A percentile compares a stretch with the other conserved stretches of the same genome.
These are phyloP conservation scores for Lissocephala sabroskyi DNA, from an alignment of 2,888 invertebrate species.

Conservation along the genomic window DNA sequence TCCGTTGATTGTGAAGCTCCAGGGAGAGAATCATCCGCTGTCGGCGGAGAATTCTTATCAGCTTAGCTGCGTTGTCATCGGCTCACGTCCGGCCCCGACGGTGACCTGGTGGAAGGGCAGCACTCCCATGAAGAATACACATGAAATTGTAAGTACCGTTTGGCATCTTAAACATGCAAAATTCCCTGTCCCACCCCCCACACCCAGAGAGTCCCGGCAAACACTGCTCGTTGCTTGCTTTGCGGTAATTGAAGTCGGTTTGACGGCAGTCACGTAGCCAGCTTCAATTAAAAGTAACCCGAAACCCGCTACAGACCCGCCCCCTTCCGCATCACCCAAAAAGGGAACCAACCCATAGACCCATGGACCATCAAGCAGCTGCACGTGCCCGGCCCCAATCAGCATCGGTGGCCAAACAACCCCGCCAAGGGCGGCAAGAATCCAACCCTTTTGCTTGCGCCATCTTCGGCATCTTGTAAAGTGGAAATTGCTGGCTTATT, in stretches of 20 bases:
- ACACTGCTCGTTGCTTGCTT: constrained; percentile 42
- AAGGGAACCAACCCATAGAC: too few species aligned
- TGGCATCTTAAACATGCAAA: constrained; percentile 30
- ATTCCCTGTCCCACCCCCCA: constrained; percentile 11
- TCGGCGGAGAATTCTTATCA: constrained; percentile 82
- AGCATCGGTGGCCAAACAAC: neutral
- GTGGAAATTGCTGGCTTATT: neutral
- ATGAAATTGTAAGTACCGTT: constrained; percentile 77
- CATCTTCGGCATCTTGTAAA: too few species aligned
- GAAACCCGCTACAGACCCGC: constrained; percentile 16
- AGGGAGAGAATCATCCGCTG: constrained; percentile 80
- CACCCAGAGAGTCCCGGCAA: neutral
- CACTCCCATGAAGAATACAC: constrained; percentile 78
- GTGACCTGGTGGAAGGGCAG: constrained; percentile 86
- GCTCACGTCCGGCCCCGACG: constrained; percentile 83
- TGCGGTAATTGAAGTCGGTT: constrained; percentile 58
- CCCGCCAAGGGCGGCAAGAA: too few species aligned
- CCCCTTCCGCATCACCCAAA: too few species aligned
- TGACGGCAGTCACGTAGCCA: constrained; percentile 53
- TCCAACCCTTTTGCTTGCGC: neutral
- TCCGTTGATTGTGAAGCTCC: constrained; percentile 80
- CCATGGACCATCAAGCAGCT: neutral
- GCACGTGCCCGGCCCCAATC: neutral
- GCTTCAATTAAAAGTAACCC: constrained; percentile 50
- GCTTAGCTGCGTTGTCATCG: constrained; percentile 81